Evolutionary conservation across 2,113 vertebrate species (phyloP).

Genomic region (Hymenochirus boettgeri): DNA sequence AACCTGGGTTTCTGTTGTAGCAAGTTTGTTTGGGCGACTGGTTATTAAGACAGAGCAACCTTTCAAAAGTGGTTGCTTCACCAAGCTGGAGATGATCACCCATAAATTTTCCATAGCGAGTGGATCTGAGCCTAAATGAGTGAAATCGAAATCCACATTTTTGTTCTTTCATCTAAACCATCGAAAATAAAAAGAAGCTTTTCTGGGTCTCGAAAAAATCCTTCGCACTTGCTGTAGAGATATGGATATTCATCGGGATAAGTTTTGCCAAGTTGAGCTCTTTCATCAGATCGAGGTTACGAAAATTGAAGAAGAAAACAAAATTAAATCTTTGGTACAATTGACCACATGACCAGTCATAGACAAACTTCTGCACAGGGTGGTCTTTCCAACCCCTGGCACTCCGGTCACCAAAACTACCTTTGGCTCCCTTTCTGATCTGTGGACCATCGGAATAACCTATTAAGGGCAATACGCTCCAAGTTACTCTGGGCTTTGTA

Average conservation of each 20-base stretch:
- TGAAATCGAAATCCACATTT: too few relatives aligned
- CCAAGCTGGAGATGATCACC: slow-evolving; percentile 56
- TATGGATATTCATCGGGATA: slow-evolving; percentile 40
- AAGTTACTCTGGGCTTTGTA: not conserved
- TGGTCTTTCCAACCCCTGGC: slow-evolving; percentile 50
- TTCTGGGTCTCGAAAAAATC: slow-evolving; percentile 50
- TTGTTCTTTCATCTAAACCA: slow-evolving; percentile 53
- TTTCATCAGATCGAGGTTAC: slow-evolving; percentile 41
- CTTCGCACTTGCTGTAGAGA: slow-evolving; percentile 10
- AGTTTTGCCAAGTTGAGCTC: slow-evolving; percentile 46
- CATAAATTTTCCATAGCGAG: slow-evolving; percentile 38
- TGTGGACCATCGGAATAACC: slow-evolving; percentile 14
- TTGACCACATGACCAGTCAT: slow-evolving; percentile 25
- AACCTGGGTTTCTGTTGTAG: slow-evolving; percentile 25
- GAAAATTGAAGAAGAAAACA: slow-evolving; percentile 51
- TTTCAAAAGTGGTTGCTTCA: slow-evolving; percentile 47
- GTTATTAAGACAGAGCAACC: slow-evolving; percentile 57
- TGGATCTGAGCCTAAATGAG: too few relatives aligned
- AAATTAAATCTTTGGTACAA: slow-evolving; percentile 41
- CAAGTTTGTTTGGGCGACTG: slow-evolving; percentile 31
- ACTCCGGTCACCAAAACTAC: not conserved
- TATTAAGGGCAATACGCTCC: not conserved
- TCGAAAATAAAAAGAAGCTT: slow-evolving; percentile 63
- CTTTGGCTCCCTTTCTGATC: not conserved
- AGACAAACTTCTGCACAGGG: slow-evolving; percentile 48